These are phyloP conservation scores for Ciconia nigra DNA, from an alignment of 2,797 vertebrate genomes.

Conservation along the genomic window DNA sequence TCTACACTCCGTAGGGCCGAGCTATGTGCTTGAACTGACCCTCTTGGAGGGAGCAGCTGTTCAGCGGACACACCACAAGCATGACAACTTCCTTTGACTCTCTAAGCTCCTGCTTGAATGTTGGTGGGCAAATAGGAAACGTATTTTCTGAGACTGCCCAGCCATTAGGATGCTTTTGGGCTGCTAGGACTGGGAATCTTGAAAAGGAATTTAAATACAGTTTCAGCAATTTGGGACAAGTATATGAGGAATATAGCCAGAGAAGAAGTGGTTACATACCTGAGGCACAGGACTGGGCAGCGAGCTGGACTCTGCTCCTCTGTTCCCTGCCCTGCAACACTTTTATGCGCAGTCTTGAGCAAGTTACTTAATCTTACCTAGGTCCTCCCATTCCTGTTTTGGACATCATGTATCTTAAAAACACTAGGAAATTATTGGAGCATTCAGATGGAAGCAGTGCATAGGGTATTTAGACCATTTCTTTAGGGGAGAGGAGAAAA, in stretches of 20 bases:
- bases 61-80: accelerated
- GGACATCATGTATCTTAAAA: background rate
- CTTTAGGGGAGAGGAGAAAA: background rate
- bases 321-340: background rate
- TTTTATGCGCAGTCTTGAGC: background rate
- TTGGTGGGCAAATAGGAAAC: background rate
- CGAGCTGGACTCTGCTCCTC: background rate
- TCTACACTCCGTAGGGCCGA: accelerated
- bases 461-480: background rate
- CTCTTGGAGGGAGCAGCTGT: background rate
- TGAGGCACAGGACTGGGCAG: background rate
- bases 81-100: accelerated
- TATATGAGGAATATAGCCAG: background rate
- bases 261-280: background rate
- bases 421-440: background rate
- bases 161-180: background rate
- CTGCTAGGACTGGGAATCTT: background rate
- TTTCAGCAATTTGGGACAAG: background rate
- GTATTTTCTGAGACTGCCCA: background rate
- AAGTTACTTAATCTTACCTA: background rate
- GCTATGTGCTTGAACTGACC: background rate
- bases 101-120: background rate
- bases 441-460: background rate
- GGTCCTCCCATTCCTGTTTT: background rate
- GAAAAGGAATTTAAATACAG: background rate